Conservation (phyloP, 2,113 vertebrate species). For the Caranx melampygus region DNA sequence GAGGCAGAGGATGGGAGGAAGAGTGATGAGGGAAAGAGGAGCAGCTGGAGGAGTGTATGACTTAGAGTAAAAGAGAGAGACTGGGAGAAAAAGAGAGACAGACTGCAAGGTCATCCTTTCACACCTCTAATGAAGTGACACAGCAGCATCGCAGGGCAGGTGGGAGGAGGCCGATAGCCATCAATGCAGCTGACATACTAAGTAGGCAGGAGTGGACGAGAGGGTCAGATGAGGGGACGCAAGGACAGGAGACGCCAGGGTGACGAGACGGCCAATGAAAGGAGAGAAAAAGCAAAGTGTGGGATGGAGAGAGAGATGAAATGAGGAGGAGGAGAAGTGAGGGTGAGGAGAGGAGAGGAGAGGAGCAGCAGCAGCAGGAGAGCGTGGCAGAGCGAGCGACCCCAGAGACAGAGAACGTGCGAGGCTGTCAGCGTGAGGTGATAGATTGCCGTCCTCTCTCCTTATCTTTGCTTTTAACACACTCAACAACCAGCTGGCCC, state of each 20-base stretch:
- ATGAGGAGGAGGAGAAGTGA: conserved; percentile 43
- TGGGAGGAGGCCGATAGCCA: conserved; percentile 56
- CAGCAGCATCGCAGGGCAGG: conserved; percentile 50
- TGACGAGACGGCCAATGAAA: neutral
- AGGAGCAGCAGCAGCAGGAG: conserved; percentile 53
- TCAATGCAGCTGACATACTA: conserved; percentile 59
- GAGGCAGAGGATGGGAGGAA: conserved; percentile 40
- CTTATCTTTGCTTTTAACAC: conserved; percentile 74
- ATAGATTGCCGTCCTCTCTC: conserved; percentile 70
- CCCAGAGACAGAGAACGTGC: conserved; percentile 50
- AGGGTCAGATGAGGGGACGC: conserved; percentile 2
- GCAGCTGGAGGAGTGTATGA: conserved; percentile 60
- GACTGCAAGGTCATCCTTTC: conserved; percentile 77
- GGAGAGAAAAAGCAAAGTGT: conserved; percentile 7
- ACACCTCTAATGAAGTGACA: conserved; percentile 79
- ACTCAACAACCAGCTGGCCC: conserved; percentile 51
- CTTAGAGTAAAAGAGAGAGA: conserved; percentile 47
- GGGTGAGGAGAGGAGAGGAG: conserved; percentile 27
- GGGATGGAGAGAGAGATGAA: conserved; percentile 42
- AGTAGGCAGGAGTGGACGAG: conserved; percentile 33
- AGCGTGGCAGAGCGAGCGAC: conserved; percentile 48
- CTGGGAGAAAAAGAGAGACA: conserved; percentile 31
- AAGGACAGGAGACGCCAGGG: conserved; percentile 9
- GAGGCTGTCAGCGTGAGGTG: conserved; percentile 66
- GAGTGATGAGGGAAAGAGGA: conserved; percentile 62